These are phyloP conservation scores for Saxicola maurus DNA, from an alignment of 2,797 vertebrate species.

Conservation along the genomic window DNA sequence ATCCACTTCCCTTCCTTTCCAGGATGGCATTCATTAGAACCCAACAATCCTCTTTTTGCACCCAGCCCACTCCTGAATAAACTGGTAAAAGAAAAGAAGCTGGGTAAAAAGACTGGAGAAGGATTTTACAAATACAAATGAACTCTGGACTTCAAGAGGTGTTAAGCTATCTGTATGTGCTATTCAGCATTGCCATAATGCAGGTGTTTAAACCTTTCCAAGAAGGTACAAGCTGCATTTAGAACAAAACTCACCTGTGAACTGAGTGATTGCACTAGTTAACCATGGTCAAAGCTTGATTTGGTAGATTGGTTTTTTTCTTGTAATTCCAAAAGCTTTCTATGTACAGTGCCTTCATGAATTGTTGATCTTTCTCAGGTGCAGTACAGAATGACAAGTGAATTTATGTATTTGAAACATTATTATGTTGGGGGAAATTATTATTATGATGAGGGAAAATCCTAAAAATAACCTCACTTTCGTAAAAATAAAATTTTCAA, in stretches of 20 bases:
- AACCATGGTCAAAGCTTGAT: constrained; percentile 4
- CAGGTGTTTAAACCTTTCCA: not conserved
- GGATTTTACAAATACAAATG: constrained; percentile 95
- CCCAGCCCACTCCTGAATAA: constrained; percentile 82
- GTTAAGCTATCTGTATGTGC: not conserved
- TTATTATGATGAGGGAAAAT: not conserved
- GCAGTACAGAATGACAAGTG: not conserved
- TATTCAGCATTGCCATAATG: not conserved
- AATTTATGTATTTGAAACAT: not conserved
- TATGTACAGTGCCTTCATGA: constrained; percentile 68
- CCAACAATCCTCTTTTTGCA: constrained; percentile 82
- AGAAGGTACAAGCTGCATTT: not conserved
- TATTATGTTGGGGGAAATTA: no score
- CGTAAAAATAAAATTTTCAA: constrained; percentile 42
- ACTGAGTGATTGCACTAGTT: constrained; percentile 3
- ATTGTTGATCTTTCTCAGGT: constrained; percentile 2
- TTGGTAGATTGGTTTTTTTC: constrained; percentile 13
- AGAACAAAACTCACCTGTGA: constrained; percentile 17
- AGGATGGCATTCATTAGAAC: constrained; percentile 86
- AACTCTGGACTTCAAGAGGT: not conserved
- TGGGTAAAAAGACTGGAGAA: constrained; percentile 91
- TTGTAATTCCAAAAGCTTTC: constrained; percentile 52
- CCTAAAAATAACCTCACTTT: not conserved
- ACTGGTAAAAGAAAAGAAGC: constrained; percentile 88
- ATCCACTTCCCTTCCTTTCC: not conserved